A percentile compares a stretch with the other conserved stretches of the same genome.
phyloP scores from a whole-genome alignment of 2,113 vertebrate genomes.

The Pholis gunnellus region DNA sequence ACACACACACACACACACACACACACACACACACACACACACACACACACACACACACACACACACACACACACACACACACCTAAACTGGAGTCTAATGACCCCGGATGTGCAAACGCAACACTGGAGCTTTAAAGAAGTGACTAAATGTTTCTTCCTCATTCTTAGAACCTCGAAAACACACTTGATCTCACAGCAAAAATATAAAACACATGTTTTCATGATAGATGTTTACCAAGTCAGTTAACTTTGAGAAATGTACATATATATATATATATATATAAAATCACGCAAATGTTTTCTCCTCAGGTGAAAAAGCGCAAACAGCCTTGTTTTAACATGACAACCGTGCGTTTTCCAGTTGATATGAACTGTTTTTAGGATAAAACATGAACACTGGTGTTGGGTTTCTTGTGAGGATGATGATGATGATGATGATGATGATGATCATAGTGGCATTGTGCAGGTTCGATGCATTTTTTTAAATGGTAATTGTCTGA shows the following conservation, averaged over 20 bases:
- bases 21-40: too few species aligned
- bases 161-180: neutral
- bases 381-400: too few species aligned
- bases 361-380: neutral
- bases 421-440: too few species aligned
- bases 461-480: neutral
- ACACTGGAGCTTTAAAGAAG: neutral
- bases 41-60: conserved; percentile 2
- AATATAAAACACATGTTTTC: neutral
- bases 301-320: neutral
- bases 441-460: too few species aligned
- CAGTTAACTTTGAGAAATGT: neutral
- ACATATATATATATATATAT: too few species aligned
- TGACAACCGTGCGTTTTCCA: too few species aligned
- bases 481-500: neutral
- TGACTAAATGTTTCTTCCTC: neutral
- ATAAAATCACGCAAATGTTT: too few species aligned
- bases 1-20: too few species aligned
- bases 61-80: conserved; percentile 14
- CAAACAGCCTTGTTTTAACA: neutral
- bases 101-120: neutral
- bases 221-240: too few species aligned
- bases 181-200: neutral
- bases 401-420: neutral
- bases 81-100: neutral